These are phyloP conservation scores for Amphiprion clarkii DNA, from an alignment of 2,797 vertebrate genomes.

Conservation along the genomic window DNA sequence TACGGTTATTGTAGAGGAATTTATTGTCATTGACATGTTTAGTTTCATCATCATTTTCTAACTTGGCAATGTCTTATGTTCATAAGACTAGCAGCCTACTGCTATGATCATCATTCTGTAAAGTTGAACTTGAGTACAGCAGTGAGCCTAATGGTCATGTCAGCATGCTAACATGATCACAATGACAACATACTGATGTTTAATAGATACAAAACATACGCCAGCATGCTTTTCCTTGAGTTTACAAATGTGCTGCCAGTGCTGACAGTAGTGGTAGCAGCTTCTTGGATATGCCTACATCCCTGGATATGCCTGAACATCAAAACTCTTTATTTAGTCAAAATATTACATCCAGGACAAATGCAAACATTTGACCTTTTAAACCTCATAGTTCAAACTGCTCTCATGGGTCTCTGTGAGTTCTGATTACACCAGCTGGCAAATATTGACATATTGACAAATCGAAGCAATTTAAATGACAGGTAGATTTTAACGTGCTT, in stretches of 20 bases:
- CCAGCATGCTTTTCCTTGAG: neutral
- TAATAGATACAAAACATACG: neutral
- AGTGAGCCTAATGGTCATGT: neutral
- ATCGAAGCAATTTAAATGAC: conserved; percentile 41
- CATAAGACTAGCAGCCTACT: conserved; percentile 2
- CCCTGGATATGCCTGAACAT: neutral
- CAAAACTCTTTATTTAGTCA: neutral
- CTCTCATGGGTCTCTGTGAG: neutral
- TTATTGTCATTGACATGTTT: neutral
- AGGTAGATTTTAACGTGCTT: conserved; percentile 22
- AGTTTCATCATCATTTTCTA: neutral
- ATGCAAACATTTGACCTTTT: conserved; percentile 25
- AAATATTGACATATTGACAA: conserved; percentile 59
- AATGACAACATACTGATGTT: neutral
- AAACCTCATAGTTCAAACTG: conserved; percentile 10
- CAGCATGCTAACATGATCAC: neutral
- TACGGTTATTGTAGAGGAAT: neutral
- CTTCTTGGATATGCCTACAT: neutral
- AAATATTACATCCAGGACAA: conserved; percentile 14
- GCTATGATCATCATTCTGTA: neutral
- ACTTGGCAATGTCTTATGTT: neutral
- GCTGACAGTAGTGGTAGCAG: too few relatives aligned
- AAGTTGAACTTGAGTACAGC: neutral
- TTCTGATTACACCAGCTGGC: conserved; percentile 38
- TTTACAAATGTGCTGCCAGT: too few relatives aligned